Evolutionary conservation across 2,113 vertebrate genomes (phyloP).

Genomic region (Stegostoma tigrinum): DNA sequence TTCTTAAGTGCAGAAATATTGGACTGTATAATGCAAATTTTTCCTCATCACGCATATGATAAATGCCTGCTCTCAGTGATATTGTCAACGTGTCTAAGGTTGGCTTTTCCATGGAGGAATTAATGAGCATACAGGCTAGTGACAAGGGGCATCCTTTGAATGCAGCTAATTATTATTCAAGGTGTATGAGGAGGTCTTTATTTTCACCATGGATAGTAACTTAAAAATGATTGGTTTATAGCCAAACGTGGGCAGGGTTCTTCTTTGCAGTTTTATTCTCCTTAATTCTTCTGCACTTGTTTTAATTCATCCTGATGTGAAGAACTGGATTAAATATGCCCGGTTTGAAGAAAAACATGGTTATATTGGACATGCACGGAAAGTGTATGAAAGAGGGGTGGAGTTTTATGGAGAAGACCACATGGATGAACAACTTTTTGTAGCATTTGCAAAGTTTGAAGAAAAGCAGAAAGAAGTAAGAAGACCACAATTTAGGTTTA

Average conservation of each 20-base stretch:
- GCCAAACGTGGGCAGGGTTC: background rate
- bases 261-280: constrained; percentile 41
- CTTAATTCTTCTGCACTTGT: constrained; percentile 74
- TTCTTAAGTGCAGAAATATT: too few species aligned
- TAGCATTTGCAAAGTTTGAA: constrained; percentile 90
- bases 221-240: background rate
- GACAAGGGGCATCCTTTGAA: background rate
- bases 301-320: constrained; percentile 86
- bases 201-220: background rate
- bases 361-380: constrained; percentile 79
- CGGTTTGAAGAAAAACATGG: constrained; percentile 92
- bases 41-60: background rate
- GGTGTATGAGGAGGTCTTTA: background rate
- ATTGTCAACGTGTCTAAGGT: background rate
- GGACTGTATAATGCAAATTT: background rate
- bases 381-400: constrained; percentile 83
- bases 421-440: constrained; percentile 82
- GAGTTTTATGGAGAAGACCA: constrained; percentile 93
- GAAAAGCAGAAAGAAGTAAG: constrained; percentile 92
- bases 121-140: background rate
- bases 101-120: background rate
- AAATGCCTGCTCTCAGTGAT: background rate
- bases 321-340: constrained; percentile 98
- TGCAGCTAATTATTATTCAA: background rate
- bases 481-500: background rate